Percentiles rank a stretch among this genome's conserved stretches.
Evolutionary conservation across 2,113 vertebrate genomes (phyloP).

Genomic region (Panthera leo): DNA sequence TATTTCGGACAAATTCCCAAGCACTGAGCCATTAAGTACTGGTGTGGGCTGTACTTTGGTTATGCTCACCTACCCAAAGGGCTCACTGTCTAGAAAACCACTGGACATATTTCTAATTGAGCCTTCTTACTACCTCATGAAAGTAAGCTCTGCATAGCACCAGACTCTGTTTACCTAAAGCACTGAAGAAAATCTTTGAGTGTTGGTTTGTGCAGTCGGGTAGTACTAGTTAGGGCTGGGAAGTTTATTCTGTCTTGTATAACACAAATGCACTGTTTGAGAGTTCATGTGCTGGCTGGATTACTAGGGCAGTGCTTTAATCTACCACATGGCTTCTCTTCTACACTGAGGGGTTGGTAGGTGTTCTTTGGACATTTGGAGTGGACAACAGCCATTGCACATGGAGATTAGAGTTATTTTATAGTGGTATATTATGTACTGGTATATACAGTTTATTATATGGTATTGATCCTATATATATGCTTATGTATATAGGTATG

Average conservation of each 20-base stretch:
- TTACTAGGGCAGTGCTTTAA: neutral
- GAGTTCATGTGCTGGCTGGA: neutral
- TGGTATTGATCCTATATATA: neutral
- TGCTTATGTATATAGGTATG: neutral
- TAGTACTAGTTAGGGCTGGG: fast-evolving
- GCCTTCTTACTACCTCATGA: neutral
- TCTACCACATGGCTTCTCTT: neutral
- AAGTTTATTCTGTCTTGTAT: neutral
- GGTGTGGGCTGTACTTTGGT: neutral
- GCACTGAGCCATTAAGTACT: neutral
- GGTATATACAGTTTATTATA: neutral
- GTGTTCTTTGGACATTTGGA: neutral
- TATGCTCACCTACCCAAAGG: neutral
- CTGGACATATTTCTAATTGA: neutral
- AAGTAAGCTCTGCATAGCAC: neutral
- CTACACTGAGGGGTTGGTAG: fast-evolving
- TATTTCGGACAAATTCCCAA: neutral
- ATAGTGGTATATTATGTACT: neutral
- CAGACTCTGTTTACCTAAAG: neutral
- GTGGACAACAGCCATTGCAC: neutral
- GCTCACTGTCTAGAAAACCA: neutral
- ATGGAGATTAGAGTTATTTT: neutral
- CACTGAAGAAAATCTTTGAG: neutral
- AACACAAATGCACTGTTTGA: neutral
- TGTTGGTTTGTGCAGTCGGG: neutral